phyloP scores from a whole-genome alignment of 2,888 invertebrate species.

The Rhingia campestris region DNA sequence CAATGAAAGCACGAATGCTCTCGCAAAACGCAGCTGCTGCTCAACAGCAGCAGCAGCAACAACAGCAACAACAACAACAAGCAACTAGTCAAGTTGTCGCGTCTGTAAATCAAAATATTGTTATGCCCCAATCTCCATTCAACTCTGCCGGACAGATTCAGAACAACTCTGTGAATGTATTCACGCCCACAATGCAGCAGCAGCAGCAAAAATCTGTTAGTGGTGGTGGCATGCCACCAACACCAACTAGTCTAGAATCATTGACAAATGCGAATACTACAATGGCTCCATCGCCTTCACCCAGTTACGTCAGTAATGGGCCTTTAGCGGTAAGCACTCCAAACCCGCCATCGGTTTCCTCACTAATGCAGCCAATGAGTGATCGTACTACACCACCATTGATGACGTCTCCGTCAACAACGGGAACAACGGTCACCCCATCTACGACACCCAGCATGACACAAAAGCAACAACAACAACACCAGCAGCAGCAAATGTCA shows the following conservation, averaged over 20 bases:
- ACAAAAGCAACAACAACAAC: constrained; percentile 73
- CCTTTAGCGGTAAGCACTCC: constrained; percentile 84
- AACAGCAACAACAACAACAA: constrained; percentile 77
- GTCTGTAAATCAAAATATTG: constrained; percentile 75
- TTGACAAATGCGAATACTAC: constrained; percentile 80
- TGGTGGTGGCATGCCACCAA: constrained; percentile 83
- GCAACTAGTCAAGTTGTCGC: constrained; percentile 75
- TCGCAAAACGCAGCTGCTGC: constrained; percentile 77
- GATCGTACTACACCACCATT: constrained; percentile 84
- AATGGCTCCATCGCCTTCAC: constrained; percentile 84
- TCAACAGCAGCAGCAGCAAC: constrained; percentile 76
- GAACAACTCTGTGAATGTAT: constrained; percentile 75
- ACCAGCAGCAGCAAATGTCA: constrained; percentile 76
- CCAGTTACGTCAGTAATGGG: constrained; percentile 82
- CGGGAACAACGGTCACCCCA: constrained; percentile 76
- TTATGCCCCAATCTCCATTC: constrained; percentile 79
- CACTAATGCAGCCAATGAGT: constrained; percentile 84
- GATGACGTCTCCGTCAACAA: constrained; percentile 80
- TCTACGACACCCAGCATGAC: constrained; percentile 79
- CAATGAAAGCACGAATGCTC: constrained; percentile 84
- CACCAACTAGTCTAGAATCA: constrained; percentile 83
- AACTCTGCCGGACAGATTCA: constrained; percentile 77
- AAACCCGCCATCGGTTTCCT: constrained; percentile 86
- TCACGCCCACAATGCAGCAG: constrained; percentile 76
- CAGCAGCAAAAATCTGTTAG: constrained; percentile 78